Evolutionary conservation across 1,140 invertebrate genomes (phyloP).

Genomic region (Bombus soroeensis): DNA sequence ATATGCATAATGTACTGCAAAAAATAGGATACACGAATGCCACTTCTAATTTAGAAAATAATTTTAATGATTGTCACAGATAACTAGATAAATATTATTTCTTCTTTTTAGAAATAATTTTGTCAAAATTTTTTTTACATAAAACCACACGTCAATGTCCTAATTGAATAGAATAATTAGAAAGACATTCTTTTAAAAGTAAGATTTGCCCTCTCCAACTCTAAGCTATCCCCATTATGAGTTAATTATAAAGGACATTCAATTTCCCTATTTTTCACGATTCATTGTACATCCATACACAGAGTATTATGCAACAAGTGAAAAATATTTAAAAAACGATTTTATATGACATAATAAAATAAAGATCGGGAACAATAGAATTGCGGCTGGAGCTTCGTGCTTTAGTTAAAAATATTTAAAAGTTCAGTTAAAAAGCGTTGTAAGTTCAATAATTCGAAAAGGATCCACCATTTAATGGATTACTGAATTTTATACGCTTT

Average conservation of each 20-base stretch:
- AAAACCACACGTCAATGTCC: too few relatives aligned
- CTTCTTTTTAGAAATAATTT: too few relatives aligned
- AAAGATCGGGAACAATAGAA: background rate
- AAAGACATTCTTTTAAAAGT: too few relatives aligned
- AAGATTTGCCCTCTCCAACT: too few relatives aligned
- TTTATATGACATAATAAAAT: background rate
- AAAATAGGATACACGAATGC: background rate
- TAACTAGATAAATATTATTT: too few relatives aligned
- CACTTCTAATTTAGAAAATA: background rate
- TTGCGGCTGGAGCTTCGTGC: background rate
- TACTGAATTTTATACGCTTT: background rate
- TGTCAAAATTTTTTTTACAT: too few relatives aligned
- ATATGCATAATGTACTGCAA: background rate
- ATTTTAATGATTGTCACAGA: too few relatives aligned
- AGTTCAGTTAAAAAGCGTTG: too few relatives aligned
- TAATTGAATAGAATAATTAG: too few relatives aligned
- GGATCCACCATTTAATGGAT: background rate
- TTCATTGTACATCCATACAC: background rate
- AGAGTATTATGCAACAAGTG: too few relatives aligned
- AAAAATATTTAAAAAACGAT: background rate
- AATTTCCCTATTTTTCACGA: background rate
- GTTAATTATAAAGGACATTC: background rate
- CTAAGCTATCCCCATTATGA: background rate
- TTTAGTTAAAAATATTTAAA: background rate
- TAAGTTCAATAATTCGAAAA: too few relatives aligned